Evolutionary conservation across 2,797 vertebrate genomes (phyloP), one percentile per base, ranked within the genome.

Genomic region (Pogoniulus pusillus): DNA sequence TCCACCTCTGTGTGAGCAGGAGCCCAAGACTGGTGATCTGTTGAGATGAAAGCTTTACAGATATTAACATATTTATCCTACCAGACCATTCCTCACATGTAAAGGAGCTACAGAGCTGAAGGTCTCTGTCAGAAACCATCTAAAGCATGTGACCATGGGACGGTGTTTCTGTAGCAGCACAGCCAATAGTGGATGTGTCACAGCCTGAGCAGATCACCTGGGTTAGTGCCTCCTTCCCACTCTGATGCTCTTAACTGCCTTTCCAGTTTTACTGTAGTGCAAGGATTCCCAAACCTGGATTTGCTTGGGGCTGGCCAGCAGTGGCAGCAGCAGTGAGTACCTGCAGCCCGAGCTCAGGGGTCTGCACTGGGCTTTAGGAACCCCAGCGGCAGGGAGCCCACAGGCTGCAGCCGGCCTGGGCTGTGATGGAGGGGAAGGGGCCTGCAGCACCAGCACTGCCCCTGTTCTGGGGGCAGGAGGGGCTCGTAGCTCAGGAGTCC

Each of bases 21-120:
- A 77, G 51, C 43, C 51, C 39, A 35, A 39, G 81, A 85, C 49
- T 94, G 92, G 94, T 87, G 94, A 95, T 96, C 89, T 96, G 95
- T 94, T 96, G 94, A 95, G 93, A 94, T 81, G 59, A 49, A 88
- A 82, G 27, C 45, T 69, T 89, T 18, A 24, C 63, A 57, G 39
- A 9, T 89, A 39, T 24, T 86, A 35, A 74, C 69, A 58, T 60
- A 87, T 62, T 49, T 35, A 22, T 75, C 57, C 57, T 84, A 30
- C 72, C 58, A 68, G 58, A 51, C 86, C 34, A 9, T 89, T 74
- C 47, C 82, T 87, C 72, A 55, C 30, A 69, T 62, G 66, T 75
- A 66, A 80, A 68, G 77, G 73, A 78, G 51, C 84, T 71, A 12
- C 72, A 89, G 37, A 91, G 47, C 69, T 82, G 79, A 75, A 89